Conservation (phyloP, 2,113 vertebrate species). For the Phycodurus eques region DNA sequence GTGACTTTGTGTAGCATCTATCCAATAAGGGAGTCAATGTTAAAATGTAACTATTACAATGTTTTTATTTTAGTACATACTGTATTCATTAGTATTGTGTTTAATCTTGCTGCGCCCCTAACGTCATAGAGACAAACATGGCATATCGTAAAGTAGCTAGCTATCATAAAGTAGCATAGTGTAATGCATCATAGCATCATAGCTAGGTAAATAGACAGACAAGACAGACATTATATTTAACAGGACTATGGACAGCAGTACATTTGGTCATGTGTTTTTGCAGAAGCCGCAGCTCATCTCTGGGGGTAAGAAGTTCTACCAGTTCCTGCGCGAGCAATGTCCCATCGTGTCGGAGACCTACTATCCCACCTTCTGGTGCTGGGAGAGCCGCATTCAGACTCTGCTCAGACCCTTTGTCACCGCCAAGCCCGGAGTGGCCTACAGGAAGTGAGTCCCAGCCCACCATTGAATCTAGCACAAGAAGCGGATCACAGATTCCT, state of each 20-base stretch:
- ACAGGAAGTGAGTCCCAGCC: constrained; percentile 86
- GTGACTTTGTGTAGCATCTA: too few species aligned
- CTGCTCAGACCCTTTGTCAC: constrained; percentile 94
- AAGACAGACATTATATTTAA: neutral
- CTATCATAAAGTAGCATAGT: too few species aligned
- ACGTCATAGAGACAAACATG: too few species aligned
- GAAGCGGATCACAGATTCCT: neutral
- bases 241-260: neutral
- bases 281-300: constrained; percentile 95
- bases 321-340: constrained; percentile 89
- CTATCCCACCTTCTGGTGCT: constrained; percentile 98
- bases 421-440: constrained; percentile 85
- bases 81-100: too few species aligned
- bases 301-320: constrained; percentile 84
- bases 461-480: neutral
- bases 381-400: constrained; percentile 93
- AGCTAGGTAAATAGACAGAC: too few species aligned
- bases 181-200: too few species aligned
- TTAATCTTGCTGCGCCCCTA: too few species aligned
- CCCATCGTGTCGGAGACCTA: constrained; percentile 95
- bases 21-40: too few species aligned
- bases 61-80: too few species aligned
- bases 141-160: too few species aligned
- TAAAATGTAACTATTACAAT: too few species aligned
- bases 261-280: constrained; percentile 7